Evolutionary conservation across 2,888 invertebrate genomes (phyloP).

Genomic region (Trimorus sp.): DNA sequence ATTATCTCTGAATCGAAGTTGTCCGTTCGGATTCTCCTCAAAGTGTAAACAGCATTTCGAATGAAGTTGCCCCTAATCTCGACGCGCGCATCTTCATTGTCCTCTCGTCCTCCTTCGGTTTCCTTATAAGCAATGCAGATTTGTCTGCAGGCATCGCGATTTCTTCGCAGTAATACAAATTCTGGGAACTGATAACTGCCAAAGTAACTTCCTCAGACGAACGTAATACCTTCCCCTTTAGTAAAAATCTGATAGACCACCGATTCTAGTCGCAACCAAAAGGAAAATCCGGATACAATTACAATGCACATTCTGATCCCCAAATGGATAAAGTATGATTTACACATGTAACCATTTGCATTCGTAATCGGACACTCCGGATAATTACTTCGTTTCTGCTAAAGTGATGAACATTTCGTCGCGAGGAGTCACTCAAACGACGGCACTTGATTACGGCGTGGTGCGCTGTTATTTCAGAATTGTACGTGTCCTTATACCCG

Average conservation of each 20-base stretch:
- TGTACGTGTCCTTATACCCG: constrained; percentile 41
- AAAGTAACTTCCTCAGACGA: too few relatives aligned
- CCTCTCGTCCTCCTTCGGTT: background rate
- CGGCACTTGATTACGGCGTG: background rate
- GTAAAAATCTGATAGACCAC: too few relatives aligned
- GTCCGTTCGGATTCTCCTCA: constrained; percentile 4
- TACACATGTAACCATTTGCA: too few relatives aligned
- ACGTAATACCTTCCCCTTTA: too few relatives aligned
- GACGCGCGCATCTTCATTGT: constrained; percentile 28
- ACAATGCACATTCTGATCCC: background rate
- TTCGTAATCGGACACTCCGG: background rate
- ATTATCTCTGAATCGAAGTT: constrained; percentile 30
- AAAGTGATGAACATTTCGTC: too few relatives aligned
- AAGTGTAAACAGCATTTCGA: constrained; percentile 23
- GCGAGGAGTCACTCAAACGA: too few relatives aligned
- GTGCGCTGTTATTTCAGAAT: constrained; percentile 50
- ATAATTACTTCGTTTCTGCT: background rate
- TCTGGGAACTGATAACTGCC: too few relatives aligned
- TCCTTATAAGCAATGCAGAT: background rate
- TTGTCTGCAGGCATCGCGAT: too few relatives aligned
- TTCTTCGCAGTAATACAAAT: too few relatives aligned
- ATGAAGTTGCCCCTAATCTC: constrained; percentile 34
- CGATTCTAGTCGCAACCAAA: too few relatives aligned
- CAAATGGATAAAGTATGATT: too few relatives aligned
- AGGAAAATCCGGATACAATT: background rate